phyloP scores from a whole-genome alignment of 2,888 invertebrate species.

The Colletes collaris region DNA sequence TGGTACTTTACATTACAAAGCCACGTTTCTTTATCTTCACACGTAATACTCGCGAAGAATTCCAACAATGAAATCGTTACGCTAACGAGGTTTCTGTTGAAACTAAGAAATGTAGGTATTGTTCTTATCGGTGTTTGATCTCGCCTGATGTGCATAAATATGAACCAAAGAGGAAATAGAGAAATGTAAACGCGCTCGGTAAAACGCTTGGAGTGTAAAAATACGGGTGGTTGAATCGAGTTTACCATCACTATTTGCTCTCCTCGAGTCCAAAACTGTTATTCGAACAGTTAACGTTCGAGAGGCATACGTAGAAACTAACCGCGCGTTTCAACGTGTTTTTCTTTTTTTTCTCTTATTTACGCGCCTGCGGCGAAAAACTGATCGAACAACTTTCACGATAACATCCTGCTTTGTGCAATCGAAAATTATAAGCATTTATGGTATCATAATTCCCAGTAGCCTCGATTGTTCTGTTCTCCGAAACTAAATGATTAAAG shows the following conservation, averaged over 20 bases:
- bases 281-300: constrained; percentile 21
- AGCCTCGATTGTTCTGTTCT: constrained; percentile 32
- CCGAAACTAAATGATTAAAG: constrained; percentile 15
- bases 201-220: constrained; percentile 2
- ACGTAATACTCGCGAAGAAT: no score
- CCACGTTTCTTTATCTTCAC: no score
- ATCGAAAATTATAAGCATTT: constrained; percentile 22
- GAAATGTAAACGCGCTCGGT: background rate
- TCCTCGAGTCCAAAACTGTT: background rate
- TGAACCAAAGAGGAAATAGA: background rate
- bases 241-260: background rate
- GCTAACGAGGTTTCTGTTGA: background rate
- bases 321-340: no score
- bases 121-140: constrained; percentile 7
- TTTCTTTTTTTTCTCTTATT: background rate
- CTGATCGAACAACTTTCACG: constrained; percentile 15
- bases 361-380: background rate
- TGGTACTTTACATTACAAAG: no score
- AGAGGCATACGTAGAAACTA: background rate
- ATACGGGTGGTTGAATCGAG: background rate
- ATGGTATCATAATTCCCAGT: constrained; percentile 13
- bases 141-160: background rate
- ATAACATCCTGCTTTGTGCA: constrained; percentile 40
- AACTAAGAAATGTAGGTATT: background rate
- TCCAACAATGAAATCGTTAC: background rate